Evolutionary conservation across 2,888 invertebrate species (phyloP), one percentile per base, ranked within the genome.

Genomic region (Alviniconcha strummeri): DNA sequence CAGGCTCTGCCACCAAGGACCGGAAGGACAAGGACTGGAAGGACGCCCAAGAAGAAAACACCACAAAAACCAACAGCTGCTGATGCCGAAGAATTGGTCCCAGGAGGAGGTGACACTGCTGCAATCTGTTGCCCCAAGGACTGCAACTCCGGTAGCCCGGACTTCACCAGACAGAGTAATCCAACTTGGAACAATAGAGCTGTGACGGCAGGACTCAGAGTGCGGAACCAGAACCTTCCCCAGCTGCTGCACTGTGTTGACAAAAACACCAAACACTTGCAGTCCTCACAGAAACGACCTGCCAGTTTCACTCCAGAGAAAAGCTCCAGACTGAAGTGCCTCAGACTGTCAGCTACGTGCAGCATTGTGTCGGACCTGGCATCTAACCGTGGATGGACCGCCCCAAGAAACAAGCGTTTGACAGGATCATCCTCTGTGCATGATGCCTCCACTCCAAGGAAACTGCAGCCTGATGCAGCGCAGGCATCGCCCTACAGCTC

Each of bases 221-320:
- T 78, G 64, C 60, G 78, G 19, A 4, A 78, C 17, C 64, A 36
- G 2, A 78, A 78, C 52, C 19, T 78, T 19, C 78, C 64, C 17
- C 52, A 78, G 15, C 52, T 64, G 64, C 52, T n/a, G 19, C 15
- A 55, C 11, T 8, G 54, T 19, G 57, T 5, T 1, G 17, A 15
- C n/a, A 55, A 17, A 15, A 55, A 11, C 52, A 8, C 13, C 54
- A 76, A 8, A 19, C 57, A 9, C 4, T 56, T 57, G n/a, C 52
- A n/a, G 8, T 55, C 17, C 17, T n/a, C 60, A 11, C 77, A 60
- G 52, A 78, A 78, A 15, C 19, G 78, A 11, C 17, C 78, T 15
- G 64, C 78, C 1, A 52, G 36, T 19, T 78, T 60, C 52, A 78
- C 78, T 52, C 78, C 78, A 36, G 78, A 78, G 36, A 78, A 64